Evolutionary conservation across 2,888 invertebrate species (phyloP), one percentile per base, ranked within the genome.

Genomic region (Trachelus tabidus): DNA sequence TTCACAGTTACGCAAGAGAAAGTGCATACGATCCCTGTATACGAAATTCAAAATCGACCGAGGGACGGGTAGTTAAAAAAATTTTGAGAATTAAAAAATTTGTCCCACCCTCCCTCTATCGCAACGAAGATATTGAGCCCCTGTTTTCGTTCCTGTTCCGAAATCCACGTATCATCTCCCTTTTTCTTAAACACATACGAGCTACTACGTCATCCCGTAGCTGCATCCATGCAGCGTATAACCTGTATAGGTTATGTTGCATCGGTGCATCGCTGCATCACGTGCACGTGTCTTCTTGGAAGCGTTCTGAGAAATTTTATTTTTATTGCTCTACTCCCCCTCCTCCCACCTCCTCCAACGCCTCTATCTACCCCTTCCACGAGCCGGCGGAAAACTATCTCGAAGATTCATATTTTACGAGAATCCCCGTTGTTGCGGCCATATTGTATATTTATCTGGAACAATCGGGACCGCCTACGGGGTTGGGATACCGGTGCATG

Each of bases 371-470:
- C 34, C 35, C 23, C 74, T 12, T 35, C 37, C 23, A 23, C 6
- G 4, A 40, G 15, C 4, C 40, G 15, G 11, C 6, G 73, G 35
- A 35, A 35, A 73, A 73, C 34, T 73, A 34, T 69, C 34, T 15
- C n/a, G 15, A 73, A 37, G 68, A 78, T 79, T 78, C 80, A 81
- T 83, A 83, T 82, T 83, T 80, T 80, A 76, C 73, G 77, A 77
- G 56, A n/a, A 40, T 71, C 78, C 34, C 75, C 75, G 76, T 73
- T 77, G 79, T 76, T 76, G 82, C 75, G 68, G 78, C 68, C 77
- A 75, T 76, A 80, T 76, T 80, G 56, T 77, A 78, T 78, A 80
- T 81, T 81, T 77, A 76, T 74, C 69, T 33, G 76, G 77, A 80
- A 79, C 79, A 79, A 81, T 80, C 79, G 78, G 75, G 73, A 31